These are phyloP conservation scores for Malacosoma neustria DNA, from an alignment of 2,888 invertebrate genomes.

Conservation along the genomic window DNA sequence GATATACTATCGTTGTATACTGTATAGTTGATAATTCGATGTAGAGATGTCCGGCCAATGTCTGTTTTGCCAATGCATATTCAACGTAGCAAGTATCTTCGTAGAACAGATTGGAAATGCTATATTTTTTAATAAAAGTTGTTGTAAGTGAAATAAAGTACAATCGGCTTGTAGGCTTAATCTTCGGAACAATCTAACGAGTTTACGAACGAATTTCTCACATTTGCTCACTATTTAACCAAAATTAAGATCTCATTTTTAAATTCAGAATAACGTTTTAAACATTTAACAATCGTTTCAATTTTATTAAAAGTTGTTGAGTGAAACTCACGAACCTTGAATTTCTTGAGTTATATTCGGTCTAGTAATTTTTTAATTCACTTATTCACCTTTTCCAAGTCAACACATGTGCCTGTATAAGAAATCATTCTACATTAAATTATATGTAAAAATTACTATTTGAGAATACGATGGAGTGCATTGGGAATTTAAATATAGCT, in stretches of 20 bases:
- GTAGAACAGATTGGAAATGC: constrained; percentile 35
- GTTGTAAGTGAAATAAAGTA: constrained; percentile 49
- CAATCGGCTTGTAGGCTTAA: constrained; percentile 46
- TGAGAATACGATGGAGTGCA: constrained; percentile 25
- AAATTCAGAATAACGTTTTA: too few species aligned
- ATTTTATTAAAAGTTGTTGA: too few species aligned
- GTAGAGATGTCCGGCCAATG: constrained; percentile 65
- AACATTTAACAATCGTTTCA: too few species aligned
- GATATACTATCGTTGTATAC: constrained; percentile 66
- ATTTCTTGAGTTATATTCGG: background rate
- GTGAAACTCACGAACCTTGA: too few species aligned
- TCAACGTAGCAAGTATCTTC: constrained; percentile 41
- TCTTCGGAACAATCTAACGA: constrained; percentile 45
- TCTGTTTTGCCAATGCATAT: constrained; percentile 54
- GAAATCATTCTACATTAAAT: background rate
- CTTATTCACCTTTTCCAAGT: background rate
- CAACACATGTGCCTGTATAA: background rate
- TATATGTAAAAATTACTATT: constrained; percentile 5
- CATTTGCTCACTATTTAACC: constrained; percentile 63
- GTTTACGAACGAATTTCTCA: constrained; percentile 54
- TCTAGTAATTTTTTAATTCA: too few species aligned
- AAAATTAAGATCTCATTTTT: constrained; percentile 68
- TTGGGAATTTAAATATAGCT: constrained; percentile 30
- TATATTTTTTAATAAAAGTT: constrained; percentile 30
- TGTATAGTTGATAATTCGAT: constrained; percentile 15